phyloP scores from a whole-genome alignment of 35 echinoderm and acorn worm genomes.

The Stichopus chloronotus region DNA sequence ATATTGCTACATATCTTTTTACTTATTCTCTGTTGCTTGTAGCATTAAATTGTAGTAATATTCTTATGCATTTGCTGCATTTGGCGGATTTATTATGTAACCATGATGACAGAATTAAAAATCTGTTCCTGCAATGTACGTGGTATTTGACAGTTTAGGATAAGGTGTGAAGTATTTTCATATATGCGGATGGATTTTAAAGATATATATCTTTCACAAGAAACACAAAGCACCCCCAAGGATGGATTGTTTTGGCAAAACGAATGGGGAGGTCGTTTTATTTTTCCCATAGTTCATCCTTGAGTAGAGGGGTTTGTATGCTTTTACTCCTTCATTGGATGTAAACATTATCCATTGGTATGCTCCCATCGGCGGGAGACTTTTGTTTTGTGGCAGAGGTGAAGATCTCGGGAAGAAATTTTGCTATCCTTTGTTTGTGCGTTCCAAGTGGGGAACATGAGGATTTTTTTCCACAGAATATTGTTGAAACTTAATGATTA shows the following conservation, averaged over 20 bases:
- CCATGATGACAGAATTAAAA: too few relatives aligned
- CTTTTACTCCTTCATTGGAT: constrained; percentile 11
- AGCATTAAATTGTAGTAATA: too few relatives aligned
- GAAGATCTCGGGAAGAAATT: not conserved
- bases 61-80: too few relatives aligned
- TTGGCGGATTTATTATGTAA: too few relatives aligned
- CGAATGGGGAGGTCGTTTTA: constrained; percentile 36
- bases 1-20: too few relatives aligned
- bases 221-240: constrained; percentile 32
- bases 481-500: not conserved
- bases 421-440: not conserved
- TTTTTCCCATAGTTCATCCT: constrained; percentile 15
- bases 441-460: not conserved
- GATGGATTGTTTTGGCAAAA: not conserved
- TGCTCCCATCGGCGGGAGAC: not conserved
- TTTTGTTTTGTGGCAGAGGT: too few relatives aligned
- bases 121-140: too few relatives aligned
- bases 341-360: not conserved
- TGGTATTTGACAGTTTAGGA: too few relatives aligned
- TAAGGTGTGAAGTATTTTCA: too few relatives aligned
- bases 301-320: constrained; percentile 43
- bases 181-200: not conserved
- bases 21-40: too few relatives aligned
- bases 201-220: constrained; percentile 32
- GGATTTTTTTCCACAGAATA: not conserved